Percentiles rank a stretch among this genome's conserved stretches.
Evolutionary conservation across 2,888 invertebrate genomes (phyloP).

Genomic region (Hirtodrosophila confusa): DNA sequence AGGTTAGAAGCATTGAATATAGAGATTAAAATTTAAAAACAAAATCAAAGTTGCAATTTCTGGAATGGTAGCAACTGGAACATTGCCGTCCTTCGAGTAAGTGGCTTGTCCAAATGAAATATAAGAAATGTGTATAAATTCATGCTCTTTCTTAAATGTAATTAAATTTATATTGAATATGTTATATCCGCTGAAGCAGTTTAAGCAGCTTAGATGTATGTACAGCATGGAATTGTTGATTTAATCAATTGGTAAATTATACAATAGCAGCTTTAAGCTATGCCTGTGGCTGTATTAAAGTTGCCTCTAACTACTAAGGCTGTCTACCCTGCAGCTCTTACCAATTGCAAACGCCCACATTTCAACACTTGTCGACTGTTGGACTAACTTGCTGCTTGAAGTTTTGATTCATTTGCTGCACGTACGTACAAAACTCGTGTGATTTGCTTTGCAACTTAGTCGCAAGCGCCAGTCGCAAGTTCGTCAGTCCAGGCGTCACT

Average conservation of each 20-base stretch:
- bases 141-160: too few species aligned
- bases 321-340: conserved; percentile 2
- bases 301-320: conserved; percentile 11
- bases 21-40: too few species aligned
- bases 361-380: conserved; percentile 42
- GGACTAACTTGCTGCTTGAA: conserved; percentile 39
- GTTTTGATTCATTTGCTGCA: conserved; percentile 66
- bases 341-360: conserved; percentile 29
- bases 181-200: too few species aligned
- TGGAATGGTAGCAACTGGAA: too few species aligned
- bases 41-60: too few species aligned
- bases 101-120: too few species aligned
- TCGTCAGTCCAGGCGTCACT: conserved; percentile 15
- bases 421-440: conserved; percentile 52
- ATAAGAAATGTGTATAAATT: too few species aligned
- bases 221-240: too few species aligned
- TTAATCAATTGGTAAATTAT: not conserved
- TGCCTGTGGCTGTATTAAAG: not conserved
- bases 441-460: conserved; percentile 55
- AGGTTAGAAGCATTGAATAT: too few species aligned
- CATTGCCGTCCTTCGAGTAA: too few species aligned
- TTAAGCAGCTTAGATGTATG: too few species aligned
- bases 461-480: conserved; percentile 29
- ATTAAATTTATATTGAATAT: too few species aligned
- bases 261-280: not conserved